Evolutionary conservation across 2,888 invertebrate species (phyloP), one percentile per base, ranked within the genome.

Genomic region (Tenthredo scrophulariae): DNA sequence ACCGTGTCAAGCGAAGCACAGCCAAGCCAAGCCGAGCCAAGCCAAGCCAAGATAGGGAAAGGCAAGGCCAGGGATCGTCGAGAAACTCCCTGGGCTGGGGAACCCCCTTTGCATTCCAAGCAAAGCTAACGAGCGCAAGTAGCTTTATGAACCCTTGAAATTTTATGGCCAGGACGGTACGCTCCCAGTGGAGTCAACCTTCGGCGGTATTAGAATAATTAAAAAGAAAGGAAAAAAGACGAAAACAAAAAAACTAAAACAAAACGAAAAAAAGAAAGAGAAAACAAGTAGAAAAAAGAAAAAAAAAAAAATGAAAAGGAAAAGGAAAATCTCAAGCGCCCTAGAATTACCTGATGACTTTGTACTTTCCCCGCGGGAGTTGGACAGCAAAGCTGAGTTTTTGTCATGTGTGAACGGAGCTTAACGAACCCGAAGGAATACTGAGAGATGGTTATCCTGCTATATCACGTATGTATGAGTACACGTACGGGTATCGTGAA

Each of bases 51-150:
- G 46, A 43, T 15, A 54, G 54, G 50, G 18, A 77, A 50, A 77
- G 75, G 75, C 50, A 62, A 40, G 40, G 40, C 33, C 33, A 80
- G 22, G 50, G 58, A 18, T 7, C 40, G 58, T 40, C 15, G 80
- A 22, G 62, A 62, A 80, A 80, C 80, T 58, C 74, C 62, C 40
- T 22, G 46, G 75, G 62, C 43, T 58, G 46, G 77, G 72, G 85
- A 85, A 70, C 84, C 85, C 85, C 72, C 84, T 84, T 85, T 82
- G 85, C 85, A 79, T 84, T 84, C 82, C 85, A 72, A 79, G 77
- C 85, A 86, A 82, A 86, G 86, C 86, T 87, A 87, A 87, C 87
- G 88, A 88, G 87, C 85, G 85, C 86, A 86, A 87, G 86, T 87
- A 87, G 86, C 86, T 86, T 86, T 87, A 86, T 87, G 87, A 87